Conservation (phyloP, 1,140 invertebrate genomes). For the Aphis craccivora region DNA sequence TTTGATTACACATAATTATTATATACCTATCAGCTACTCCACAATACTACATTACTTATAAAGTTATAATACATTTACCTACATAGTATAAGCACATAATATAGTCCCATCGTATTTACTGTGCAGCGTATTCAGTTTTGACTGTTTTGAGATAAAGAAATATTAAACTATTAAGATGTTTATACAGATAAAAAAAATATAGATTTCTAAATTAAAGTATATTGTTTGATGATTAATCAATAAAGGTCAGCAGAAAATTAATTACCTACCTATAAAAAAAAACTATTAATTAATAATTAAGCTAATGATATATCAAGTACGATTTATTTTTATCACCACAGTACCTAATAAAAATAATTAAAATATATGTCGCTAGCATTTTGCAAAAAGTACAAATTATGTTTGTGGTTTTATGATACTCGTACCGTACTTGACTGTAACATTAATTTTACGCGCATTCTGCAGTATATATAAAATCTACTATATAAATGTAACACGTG, state of each 20-base stretch:
- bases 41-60: background rate
- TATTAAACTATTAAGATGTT: background rate
- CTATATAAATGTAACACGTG: background rate
- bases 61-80: background rate
- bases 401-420: background rate
- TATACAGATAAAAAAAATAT: background rate
- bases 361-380: background rate
- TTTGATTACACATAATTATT: no score
- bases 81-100: no score
- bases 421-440: background rate
- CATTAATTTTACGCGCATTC: background rate
- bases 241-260: background rate
- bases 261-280: background rate
- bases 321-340: background rate
- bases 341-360: background rate
- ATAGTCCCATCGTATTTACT: background rate
- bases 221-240: background rate
- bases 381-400: background rate
- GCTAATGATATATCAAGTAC: background rate
- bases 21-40: background rate
- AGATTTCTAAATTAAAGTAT: background rate
- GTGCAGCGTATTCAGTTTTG: background rate
- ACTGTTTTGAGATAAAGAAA: background rate
- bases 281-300: background rate
- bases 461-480: background rate